A percentile compares a stretch with the other conserved stretches of the same genome.
Conservation (phyloP, 2,888 invertebrate species). For the Peribatodes rhomboidaria region DNA sequence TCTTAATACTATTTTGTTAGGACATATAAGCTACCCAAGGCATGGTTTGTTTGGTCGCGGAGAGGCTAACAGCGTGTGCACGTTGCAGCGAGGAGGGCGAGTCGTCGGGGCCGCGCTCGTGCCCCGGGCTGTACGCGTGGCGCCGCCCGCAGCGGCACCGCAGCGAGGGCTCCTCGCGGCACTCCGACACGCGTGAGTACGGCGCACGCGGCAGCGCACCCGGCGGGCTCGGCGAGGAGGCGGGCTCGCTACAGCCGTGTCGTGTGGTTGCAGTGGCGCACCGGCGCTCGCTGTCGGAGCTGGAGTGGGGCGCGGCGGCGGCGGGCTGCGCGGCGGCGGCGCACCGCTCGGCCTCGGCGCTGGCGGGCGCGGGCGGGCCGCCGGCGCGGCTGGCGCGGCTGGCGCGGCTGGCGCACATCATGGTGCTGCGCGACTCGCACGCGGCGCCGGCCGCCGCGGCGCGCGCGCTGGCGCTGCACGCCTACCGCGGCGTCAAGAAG, state of each 20-base stretch:
- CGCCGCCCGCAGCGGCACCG: conserved; percentile 70
- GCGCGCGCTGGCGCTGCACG: conserved; percentile 91
- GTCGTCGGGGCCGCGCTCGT: conserved; percentile 77
- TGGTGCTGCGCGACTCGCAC: conserved; percentile 94
- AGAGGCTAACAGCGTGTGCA: neutral
- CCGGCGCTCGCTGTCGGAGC: conserved; percentile 92
- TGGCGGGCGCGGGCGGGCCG: conserved; percentile 52
- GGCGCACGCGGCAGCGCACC: too few species aligned
- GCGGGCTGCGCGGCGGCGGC: conserved; percentile 51
- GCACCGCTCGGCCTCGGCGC: conserved; percentile 56
- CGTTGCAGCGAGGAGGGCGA: conserved; percentile 71
- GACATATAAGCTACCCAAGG: too few species aligned
- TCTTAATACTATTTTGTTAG: too few species aligned
- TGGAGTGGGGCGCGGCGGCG: conserved; percentile 81
- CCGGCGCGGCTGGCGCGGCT: conserved; percentile 80
- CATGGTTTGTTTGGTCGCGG: too few species aligned
- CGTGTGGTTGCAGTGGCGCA: conserved; percentile 83
- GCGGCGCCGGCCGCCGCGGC: conserved; percentile 87
- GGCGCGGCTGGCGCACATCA: conserved; percentile 92
- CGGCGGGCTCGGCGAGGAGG: too few species aligned
- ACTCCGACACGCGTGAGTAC: conserved; percentile 60
- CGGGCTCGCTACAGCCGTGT: too few species aligned
- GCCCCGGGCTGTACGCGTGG: conserved; percentile 77
- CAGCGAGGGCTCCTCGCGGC: conserved; percentile 68
- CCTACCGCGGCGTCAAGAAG: conserved; percentile 93